Conservation (phyloP, 2,888 invertebrate species). For the Rotaria sp. region DNA sequence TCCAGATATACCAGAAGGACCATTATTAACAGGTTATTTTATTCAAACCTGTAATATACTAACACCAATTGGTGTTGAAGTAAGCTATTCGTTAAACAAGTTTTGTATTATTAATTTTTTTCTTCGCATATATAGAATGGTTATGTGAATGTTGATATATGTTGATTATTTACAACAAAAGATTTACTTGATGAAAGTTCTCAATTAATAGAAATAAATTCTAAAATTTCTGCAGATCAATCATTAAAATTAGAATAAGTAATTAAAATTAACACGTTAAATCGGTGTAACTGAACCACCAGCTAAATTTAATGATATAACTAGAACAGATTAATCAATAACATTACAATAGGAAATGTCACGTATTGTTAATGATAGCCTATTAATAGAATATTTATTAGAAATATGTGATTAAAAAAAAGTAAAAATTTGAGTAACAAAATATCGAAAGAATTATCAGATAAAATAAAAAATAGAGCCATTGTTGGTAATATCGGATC, state of each 20-base stretch:
- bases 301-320: constrained; percentile 33
- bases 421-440: too few species aligned
- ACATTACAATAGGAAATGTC: constrained; percentile 36
- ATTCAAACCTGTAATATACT: constrained; percentile 29
- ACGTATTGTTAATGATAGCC: background rate
- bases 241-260: constrained; percentile 6
- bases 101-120: too few species aligned
- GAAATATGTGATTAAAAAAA: constrained; percentile 30
- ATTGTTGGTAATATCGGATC: too few species aligned
- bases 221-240: constrained; percentile 31
- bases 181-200: constrained; percentile 33
- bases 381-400: constrained; percentile 29
- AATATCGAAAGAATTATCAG: too few species aligned
- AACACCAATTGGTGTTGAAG: constrained; percentile 34
- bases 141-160: constrained; percentile 18
- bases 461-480: too few species aligned
- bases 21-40: constrained; percentile 35
- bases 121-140: background rate
- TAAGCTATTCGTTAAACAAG: background rate
- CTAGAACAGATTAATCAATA: background rate
- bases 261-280: background rate
- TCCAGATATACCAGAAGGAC: constrained; percentile 29
- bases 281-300: constrained; percentile 28
- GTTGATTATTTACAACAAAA: background rate
- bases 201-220: constrained; percentile 33